These are phyloP conservation scores for Coccyzus lansbergi DNA, from an alignment of 2,797 vertebrate species.

Conservation along the genomic window DNA sequence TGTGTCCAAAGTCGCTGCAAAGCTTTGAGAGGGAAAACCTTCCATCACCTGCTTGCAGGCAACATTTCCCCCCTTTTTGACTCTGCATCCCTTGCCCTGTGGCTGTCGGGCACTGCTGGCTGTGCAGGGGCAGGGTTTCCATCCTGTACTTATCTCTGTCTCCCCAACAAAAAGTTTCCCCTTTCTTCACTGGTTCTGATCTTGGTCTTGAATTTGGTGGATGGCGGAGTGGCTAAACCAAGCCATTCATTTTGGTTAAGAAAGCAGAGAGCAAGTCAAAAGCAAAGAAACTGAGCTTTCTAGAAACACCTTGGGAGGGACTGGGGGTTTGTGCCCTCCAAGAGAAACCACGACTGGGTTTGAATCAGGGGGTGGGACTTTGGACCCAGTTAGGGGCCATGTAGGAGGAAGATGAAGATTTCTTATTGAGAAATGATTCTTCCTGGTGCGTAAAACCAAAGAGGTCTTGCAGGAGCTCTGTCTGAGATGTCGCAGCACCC, in stretches of 20 bases:
- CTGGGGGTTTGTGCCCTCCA: background rate
- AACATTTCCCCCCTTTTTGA: accelerated
- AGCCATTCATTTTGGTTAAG: accelerated
- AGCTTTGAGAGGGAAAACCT: background rate
- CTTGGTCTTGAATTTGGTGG: background rate
- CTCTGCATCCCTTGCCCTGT: background rate
- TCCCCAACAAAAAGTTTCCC: background rate
- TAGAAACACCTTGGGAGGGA: background rate
- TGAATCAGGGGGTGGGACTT: accelerated
- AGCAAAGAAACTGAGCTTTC: background rate
- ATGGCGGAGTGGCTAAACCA: background rate
- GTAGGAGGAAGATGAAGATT: background rate
- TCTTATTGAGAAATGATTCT: background rate
- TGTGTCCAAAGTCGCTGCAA: background rate
- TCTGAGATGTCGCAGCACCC: background rate
- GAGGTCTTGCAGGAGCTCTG: accelerated
- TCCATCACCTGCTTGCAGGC: background rate
- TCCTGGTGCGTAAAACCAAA: accelerated
- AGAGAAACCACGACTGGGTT: background rate
- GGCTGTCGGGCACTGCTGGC: background rate
- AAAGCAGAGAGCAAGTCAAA: background rate
- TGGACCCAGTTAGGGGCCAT: background rate
- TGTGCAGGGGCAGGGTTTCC: accelerated
- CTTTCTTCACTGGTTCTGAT: background rate
- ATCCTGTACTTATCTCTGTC: background rate